Evolutionary conservation across 1,140 invertebrate genomes (phyloP), one percentile per base, ranked within the genome.

Genomic region (Camponotus vicinus): DNA sequence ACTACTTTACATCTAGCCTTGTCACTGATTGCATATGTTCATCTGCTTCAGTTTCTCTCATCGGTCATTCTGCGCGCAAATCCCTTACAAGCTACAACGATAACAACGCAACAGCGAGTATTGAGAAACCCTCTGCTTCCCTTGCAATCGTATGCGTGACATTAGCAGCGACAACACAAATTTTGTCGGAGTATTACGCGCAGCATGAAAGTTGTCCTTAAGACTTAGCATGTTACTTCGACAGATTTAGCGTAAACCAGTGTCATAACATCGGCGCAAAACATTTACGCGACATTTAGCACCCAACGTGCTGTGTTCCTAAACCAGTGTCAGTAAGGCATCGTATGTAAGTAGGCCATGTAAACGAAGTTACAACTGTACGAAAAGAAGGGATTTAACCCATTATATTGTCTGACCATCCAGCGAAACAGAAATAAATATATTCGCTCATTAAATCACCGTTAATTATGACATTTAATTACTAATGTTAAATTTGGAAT

Each of bases 221-320:
- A 42, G 52, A 40, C 40, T 57, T 71, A 71, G 37, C 78, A 13
- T 70, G 78, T 71, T 73, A 27, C 55, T 71, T 37, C 69, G 18
- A 82, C 57, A 40, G 67, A 82, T 82, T 82, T 57, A 34, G 55
- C 67, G 66, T 59, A 82, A 71, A 82, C 37, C 40, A 27, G 37
- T 34, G 49, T 49, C 61, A 42, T 79, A 67, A 79, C 76, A 79
- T 49, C 76, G 32, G n/a, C 61, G 40, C 67, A 40, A 73, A 57
- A 61, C 79, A 73, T 82, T 82, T 73, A 82, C 67, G 78, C 67
- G 52, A 42, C 67, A 59, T 73, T 82, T 82, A 82, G 71, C 78
- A 71, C 67, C 21, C 67, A 3, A 27, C 45, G 45, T 40, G 27
- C 15, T 34, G 40, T 66, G 67, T 82, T 73, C 42, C 67, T 61